phyloP scores from a whole-genome alignment of 2,888 invertebrate genomes.

The Odiellus spinosus region DNA sequence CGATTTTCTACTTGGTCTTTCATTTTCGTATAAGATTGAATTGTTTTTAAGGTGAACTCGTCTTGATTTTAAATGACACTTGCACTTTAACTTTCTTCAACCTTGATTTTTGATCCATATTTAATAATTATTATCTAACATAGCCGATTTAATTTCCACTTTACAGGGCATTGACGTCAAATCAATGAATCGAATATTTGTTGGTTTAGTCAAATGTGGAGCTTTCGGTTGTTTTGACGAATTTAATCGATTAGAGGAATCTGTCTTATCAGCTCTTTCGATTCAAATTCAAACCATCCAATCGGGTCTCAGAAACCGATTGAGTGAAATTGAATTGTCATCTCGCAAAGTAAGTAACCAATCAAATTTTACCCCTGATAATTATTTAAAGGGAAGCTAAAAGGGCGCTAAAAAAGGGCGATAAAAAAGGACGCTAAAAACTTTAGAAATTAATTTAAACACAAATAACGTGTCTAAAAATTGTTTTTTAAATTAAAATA shows the following conservation, averaged over 20 bases:
- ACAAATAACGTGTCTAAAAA: too few species aligned
- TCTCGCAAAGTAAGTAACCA: conserved; percentile 29
- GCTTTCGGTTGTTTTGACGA: conserved; percentile 99
- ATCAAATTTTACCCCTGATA: too few species aligned
- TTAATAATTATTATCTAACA: conserved; percentile 3
- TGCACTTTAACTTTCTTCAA: too few species aligned
- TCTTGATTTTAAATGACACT: too few species aligned
- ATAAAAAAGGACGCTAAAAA: background rate
- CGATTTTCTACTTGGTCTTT: too few species aligned
- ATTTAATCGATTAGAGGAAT: conserved; percentile 89
- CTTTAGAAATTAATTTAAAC: too few species aligned
- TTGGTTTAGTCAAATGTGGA: conserved; percentile 80
- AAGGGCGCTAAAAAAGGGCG: too few species aligned
- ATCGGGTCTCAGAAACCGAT: conserved; percentile 50
- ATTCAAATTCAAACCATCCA: conserved; percentile 88
- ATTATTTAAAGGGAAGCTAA: too few species aligned
- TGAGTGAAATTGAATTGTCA: conserved; percentile 32
- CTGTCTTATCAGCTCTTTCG: conserved; percentile 83
- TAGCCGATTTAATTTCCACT: conserved; percentile 4
- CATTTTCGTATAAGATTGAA: too few species aligned
- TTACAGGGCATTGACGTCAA: conserved; percentile 75
- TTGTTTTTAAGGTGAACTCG: too few species aligned
- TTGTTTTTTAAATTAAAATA: too few species aligned
- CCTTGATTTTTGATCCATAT: too few species aligned
- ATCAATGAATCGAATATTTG: conserved; percentile 85